Base-by-base conservation (phyloP, 1,140 invertebrate genomes). In the Magallana gigas region DNA sequence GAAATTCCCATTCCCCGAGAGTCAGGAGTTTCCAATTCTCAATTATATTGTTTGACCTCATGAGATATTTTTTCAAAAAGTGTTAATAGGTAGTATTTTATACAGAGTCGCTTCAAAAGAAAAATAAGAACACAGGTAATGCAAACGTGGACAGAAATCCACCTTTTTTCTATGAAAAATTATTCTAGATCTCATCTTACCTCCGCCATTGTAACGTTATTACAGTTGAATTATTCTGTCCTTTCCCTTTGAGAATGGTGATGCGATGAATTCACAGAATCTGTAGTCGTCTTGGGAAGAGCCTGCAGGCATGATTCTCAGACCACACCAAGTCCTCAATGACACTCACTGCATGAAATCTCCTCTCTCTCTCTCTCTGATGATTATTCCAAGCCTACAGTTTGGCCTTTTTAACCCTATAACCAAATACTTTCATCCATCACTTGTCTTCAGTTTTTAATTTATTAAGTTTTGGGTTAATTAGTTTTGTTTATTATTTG, bases 91-190 rank as follows among this genome's bases (percentile, higher is more conserved):
- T 29, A 76, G 68, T 76, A 76, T 76, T 76, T 76, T 76, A 76
- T 29, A 76, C 68, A 76, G 68, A 76, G 68, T 76, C 68, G 68
- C 18, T 76, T 76, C 68, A 76, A 76, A 76, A 76, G 68, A 76
- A 76, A 76, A 76, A 76, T 76, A 9, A 76, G 68, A 76, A 76
- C 68, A 29, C 68, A 76, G 68, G 68, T 76, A 76, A 76, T 29
- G 36, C 36, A 29, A 48, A 48, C 36, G 36, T 76, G 9, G 9
- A 76, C 12, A 76, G 36, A 29, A 71, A 76, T 29, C 23, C 5
- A 29, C 23, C 23, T 76, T 76, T 8, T 76, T 12, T 5, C 36
- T 48, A 48, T 29, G 36, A 8, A 76, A 76, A 76, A 36, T 76
- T 76, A 64, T 18, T 64, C 23, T 76, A 29, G 64, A 71, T 76